phyloP scores from a whole-genome alignment of 2,113 vertebrate genomes.

The rat (Rattus norvegicus) region DNA sequence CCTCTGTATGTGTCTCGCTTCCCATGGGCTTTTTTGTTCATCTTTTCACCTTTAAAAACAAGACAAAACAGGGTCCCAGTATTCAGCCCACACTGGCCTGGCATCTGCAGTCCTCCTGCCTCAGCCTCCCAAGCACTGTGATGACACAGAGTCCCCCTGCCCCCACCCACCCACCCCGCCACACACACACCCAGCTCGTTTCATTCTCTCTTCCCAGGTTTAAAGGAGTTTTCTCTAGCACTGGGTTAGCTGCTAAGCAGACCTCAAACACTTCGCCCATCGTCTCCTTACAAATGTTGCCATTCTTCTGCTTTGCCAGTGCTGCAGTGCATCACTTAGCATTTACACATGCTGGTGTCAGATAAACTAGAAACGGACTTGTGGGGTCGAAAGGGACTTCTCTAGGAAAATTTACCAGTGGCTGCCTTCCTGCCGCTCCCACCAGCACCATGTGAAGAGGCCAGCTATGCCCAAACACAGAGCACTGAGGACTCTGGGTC shows the following conservation, averaged over 20 bases:
- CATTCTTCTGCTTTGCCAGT: background rate
- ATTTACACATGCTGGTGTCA: background rate
- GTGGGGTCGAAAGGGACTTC: background rate
- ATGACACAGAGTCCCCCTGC: background rate
- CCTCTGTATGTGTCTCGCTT: background rate
- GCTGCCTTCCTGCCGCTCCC: background rate
- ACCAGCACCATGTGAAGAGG: fast-evolving
- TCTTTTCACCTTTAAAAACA: background rate
- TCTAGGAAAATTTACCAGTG: background rate
- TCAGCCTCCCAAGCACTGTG: background rate
- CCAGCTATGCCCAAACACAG: background rate
- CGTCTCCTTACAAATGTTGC: background rate
- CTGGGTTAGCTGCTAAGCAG: background rate
- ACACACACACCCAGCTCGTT: background rate
- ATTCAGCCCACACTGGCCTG: too few species aligned
- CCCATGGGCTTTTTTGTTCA: background rate
- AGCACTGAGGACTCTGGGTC: background rate
- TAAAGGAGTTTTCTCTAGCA: background rate
- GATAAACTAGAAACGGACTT: background rate
- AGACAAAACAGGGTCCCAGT: background rate
- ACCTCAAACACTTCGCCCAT: background rate
- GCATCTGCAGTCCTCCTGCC: background rate
- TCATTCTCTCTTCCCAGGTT: background rate
- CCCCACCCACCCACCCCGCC: too few species aligned
- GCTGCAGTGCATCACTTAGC: background rate